A percentile compares a stretch with the other conserved stretches of the same genome.
Conservation (phyloP, 2,888 invertebrate genomes). For the Pardosa pseudoannulata region DNA sequence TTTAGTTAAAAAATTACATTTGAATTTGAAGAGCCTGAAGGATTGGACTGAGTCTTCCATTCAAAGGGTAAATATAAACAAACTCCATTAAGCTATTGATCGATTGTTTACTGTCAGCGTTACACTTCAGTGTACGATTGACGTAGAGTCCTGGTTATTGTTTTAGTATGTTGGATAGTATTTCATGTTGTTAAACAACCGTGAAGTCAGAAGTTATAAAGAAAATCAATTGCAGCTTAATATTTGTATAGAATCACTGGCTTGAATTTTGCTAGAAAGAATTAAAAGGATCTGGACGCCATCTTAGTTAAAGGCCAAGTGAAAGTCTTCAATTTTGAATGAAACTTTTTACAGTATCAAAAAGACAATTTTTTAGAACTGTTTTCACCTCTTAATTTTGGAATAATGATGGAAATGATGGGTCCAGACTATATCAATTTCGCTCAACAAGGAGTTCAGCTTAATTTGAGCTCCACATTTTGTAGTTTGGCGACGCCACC, state of each 20-base stretch:
- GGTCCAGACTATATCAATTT: conserved; percentile 42
- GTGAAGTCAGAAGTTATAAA: neutral
- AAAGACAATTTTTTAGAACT: neutral
- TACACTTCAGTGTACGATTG: neutral
- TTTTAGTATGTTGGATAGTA: conserved; percentile 26
- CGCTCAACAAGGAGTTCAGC: conserved; percentile 50
- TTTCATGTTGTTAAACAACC: neutral
- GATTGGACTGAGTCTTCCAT: conserved; percentile 66
- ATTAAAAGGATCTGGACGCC: neutral
- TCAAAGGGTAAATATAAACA: conserved; percentile 36
- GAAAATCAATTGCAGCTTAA: neutral
- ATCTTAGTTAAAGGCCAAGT: neutral
- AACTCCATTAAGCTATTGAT: neutral
- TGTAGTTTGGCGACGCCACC: conserved; percentile 56
- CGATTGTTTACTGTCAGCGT: conserved; percentile 5
- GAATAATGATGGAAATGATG: conserved; percentile 41
- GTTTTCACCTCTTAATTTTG: neutral
- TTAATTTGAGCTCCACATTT: conserved; percentile 48
- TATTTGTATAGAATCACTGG: too few species aligned
- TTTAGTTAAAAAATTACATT: conserved; percentile 39
- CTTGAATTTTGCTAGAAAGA: neutral
- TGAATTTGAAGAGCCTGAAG: conserved; percentile 23
- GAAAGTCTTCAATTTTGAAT: neutral
- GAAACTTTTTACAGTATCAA: neutral
- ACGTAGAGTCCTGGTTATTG: neutral